These are phyloP conservation scores for Mesoclemmys tuberculata DNA, from an alignment of 2,113 vertebrate genomes.

Conservation along the genomic window DNA sequence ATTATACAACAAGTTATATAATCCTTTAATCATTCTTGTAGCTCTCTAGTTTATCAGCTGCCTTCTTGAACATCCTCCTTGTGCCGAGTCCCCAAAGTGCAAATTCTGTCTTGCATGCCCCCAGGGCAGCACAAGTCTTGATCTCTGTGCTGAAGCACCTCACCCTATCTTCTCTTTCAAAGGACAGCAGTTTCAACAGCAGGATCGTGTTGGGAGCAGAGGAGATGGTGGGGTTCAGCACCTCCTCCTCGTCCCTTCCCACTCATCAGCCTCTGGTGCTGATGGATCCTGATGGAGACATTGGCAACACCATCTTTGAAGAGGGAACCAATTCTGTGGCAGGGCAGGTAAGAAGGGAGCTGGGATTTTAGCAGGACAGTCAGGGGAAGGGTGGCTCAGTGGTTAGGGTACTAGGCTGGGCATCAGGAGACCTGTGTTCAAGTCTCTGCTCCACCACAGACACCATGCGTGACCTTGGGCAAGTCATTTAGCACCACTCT, in stretches of 20 bases:
- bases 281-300: constrained; percentile 49
- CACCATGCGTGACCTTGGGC: neutral
- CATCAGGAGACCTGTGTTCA: neutral
- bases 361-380: neutral
- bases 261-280: constrained; percentile 42
- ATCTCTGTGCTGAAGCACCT: neutral
- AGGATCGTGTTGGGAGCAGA: constrained; percentile 42
- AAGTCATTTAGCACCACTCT: neutral
- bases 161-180: neutral
- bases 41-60: neutral
- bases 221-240: constrained; percentile 47
- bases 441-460: neutral
- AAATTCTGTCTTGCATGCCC: too few species aligned
- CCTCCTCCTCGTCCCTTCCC: neutral
- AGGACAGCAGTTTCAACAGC: constrained; percentile 59
- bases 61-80: neutral
- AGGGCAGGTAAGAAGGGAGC: constrained; percentile 35
- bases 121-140: neutral
- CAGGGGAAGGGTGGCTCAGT: neutral
- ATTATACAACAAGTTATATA: neutral
- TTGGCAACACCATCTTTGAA: constrained; percentile 41
- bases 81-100: neutral
- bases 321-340: constrained; percentile 37
- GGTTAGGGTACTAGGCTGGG: neutral
- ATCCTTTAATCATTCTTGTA: neutral